Percentiles rank a stretch among this genome's conserved stretches.
Evolutionary conservation across 2,888 invertebrate genomes (phyloP).

Genomic region (Acanthoscelides obtectus): DNA sequence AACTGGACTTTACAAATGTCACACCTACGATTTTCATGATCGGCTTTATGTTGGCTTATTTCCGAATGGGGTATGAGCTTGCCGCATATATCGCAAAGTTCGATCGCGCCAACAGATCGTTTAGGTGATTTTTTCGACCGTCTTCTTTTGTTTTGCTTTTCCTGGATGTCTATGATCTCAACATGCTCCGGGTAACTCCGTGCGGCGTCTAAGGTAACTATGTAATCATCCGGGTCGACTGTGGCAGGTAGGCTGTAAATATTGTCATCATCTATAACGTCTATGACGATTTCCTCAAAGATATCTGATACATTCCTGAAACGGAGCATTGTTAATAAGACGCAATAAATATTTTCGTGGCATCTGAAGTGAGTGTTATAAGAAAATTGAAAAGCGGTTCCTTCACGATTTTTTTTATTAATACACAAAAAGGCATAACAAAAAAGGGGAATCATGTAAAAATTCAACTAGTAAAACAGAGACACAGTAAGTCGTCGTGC

Average conservation of each 20-base stretch:
- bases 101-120: background rate
- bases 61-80: background rate
- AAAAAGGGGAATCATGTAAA: background rate
- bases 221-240: background rate
- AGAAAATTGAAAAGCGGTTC: background rate
- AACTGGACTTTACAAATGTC: slow-evolving; percentile 23
- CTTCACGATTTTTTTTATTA: background rate
- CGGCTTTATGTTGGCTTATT: background rate
- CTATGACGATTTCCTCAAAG: slow-evolving; percentile 23
- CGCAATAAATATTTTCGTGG: background rate
- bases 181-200: too few species aligned
- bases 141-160: background rate
- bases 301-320: slow-evolving; percentile 15
- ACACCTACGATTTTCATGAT: slow-evolving; percentile 16
- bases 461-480: background rate
- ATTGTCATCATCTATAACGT: slow-evolving; percentile 2
- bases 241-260: background rate
- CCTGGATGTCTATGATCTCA: background rate
- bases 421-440: background rate
- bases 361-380: background rate
- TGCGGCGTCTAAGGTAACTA: background rate
- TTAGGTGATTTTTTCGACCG: background rate
- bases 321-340: slow-evolving; percentile 19
- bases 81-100: background rate
- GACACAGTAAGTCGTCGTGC: background rate